Evolutionary conservation across 1,140 invertebrate species (phyloP).

Genomic region (Spodoptera frugiperda): DNA sequence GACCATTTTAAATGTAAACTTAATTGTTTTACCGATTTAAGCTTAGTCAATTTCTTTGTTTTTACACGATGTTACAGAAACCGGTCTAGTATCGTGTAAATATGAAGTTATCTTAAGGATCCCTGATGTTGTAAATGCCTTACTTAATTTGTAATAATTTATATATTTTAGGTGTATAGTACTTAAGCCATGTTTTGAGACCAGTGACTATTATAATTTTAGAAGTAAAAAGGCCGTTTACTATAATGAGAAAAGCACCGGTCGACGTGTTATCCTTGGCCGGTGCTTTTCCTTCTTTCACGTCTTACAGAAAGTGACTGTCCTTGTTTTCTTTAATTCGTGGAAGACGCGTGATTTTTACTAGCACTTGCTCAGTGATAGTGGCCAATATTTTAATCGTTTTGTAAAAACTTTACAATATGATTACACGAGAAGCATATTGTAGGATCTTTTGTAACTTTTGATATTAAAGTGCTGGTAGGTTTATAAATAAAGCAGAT

Average conservation of each 20-base stretch:
- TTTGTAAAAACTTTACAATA: slow-evolving; percentile 80
- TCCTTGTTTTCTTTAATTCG: slow-evolving; percentile 82
- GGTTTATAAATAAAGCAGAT: slow-evolving; percentile 72
- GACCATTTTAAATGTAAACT: slow-evolving; percentile 82
- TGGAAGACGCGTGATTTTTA: slow-evolving; percentile 61
- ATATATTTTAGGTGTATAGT: slow-evolving; percentile 86
- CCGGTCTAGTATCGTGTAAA: slow-evolving; percentile 81
- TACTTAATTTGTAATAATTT: slow-evolving; percentile 86
- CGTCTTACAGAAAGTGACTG: slow-evolving; percentile 80
- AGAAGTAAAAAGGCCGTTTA: slow-evolving; percentile 79
- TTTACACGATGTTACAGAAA: slow-evolving; percentile 81
- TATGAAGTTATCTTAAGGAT: slow-evolving; percentile 79
- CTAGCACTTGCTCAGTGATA: slow-evolving; percentile 78
- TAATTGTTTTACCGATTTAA: slow-evolving; percentile 84
- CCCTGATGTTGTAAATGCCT: slow-evolving; percentile 85
- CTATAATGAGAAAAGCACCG: slow-evolving; percentile 72
- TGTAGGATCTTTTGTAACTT: slow-evolving; percentile 84
- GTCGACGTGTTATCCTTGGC: slow-evolving; percentile 79
- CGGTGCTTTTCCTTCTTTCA: slow-evolving; percentile 73
- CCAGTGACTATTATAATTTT: slow-evolving; percentile 85
- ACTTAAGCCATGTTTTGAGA: slow-evolving; percentile 86
- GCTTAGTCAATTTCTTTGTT: slow-evolving; percentile 83
- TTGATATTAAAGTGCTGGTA: slow-evolving; percentile 85
- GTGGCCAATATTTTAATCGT: slow-evolving; percentile 72
- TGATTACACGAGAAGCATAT: slow-evolving; percentile 73